Base-by-base conservation (phyloP, 2,888 invertebrate genomes). In the Diplazon laetatorius region DNA sequence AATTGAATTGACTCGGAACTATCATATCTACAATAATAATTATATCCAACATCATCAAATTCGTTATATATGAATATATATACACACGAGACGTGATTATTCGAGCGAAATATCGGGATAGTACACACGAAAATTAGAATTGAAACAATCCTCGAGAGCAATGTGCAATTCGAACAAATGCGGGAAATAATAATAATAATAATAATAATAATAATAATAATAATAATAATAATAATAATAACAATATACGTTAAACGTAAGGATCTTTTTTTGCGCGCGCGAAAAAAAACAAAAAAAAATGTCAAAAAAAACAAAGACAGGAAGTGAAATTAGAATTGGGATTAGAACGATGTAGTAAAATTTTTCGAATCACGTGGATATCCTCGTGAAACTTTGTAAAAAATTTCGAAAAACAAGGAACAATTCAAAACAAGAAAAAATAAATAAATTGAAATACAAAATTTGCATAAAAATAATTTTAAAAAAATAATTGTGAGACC, bases 291-390 rank as follows among this genome's bases (percentile, higher is more conserved):
- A 8, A 60, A 44, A 50, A 30, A 52, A 35, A 37, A n/a, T 48
- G n/a, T 16, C 9, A n/a, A 65, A 30, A 63, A 18, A 16, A 37
- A 66, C 25, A 42, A 22, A 66, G 46, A 1, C 30, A 63, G 46
- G 39, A 57, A 25, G 42, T 55, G n/a, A 10, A 42, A 50, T 59
- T 59, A 62, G 44, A 39, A 55, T 62, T 35, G 70, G 12, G 37
- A 50, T 60, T 25, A 74, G 68, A 74, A 66, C 60, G 75, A 80
- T 48, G 68, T 74, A 76, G 55, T 74, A 14, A 70, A 75, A n/a
- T n/a, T 80, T 83, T 81, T 84, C 65, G 80, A 83, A 76, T 72
- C 71, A 83, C 80, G 86, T 84, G 86, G 89, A 89, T 89, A 89
- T 89, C 88, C 88, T 83, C 65, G 72, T 80, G 78, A 72, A 76